Base-by-base conservation (phyloP, 2,888 invertebrate genomes). In the Ophion obscuratus region DNA sequence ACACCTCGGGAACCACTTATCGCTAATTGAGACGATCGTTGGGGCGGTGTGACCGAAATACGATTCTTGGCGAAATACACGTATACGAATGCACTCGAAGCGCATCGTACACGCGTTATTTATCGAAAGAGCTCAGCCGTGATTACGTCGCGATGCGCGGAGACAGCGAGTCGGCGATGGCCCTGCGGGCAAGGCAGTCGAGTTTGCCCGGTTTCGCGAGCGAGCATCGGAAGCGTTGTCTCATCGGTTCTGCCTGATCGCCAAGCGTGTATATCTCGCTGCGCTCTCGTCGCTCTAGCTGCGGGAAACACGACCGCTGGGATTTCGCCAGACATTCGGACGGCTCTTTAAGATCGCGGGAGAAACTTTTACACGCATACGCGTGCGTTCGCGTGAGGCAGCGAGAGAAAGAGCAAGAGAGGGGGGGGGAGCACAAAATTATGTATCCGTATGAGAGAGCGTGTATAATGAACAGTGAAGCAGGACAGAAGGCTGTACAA, bases 271-370 rank as follows among this genome's bases (percentile, higher is more conserved):
- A 61, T 73, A 20, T 24, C 36, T 47, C 67, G 9, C 31, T 66
- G 66, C 71, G 70, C 24, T 71, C 40, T 27, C 24, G 59, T 59
- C 36, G 64, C 36, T 47, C 27, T 17, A 31, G 73, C 70, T 73
- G 81, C 68, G 44, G 79, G 75, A 80, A 75, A 81, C 44, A 76
- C 80, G 68, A 68, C 80, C 84, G 71, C 71, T 74, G 85, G 79
- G 75, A 87, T 87, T 87, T 86, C 68, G 81, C 88, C 88, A 88
- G 88, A 88, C 88, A 88, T 85, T 87, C 81, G 87, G 88, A 88
- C 86, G 88, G 47, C 83, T 73, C 77, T 68, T 76, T 75, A 82
- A 86, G 66, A 73, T 73, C 73, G 75, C 71, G 71, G 75, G 82
- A 83, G 78, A 80, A 82, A 73, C 62, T 84, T 76, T 78, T 76